These are phyloP conservation scores for Verasper variegatus DNA, from an alignment of 2,113 vertebrate species.

Conservation along the genomic window DNA sequence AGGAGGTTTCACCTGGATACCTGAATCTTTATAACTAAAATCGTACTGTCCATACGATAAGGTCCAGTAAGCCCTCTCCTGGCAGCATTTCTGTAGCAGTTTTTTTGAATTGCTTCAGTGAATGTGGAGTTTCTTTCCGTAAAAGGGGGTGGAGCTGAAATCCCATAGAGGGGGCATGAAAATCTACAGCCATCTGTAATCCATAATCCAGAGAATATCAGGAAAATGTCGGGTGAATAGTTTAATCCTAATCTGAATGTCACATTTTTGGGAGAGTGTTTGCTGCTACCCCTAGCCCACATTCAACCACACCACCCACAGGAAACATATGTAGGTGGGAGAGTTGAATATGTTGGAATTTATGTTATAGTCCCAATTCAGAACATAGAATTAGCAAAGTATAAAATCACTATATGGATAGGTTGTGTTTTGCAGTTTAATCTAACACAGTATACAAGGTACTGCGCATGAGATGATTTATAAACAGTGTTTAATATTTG, in stretches of 20 bases:
- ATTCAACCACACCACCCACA: not conserved
- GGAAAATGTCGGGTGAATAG: slow-evolving; percentile 52
- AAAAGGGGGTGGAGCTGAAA: slow-evolving; percentile 27
- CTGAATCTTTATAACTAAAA: not conserved
- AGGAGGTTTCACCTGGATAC: slow-evolving; percentile 3
- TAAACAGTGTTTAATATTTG: slow-evolving; percentile 22
- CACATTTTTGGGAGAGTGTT: slow-evolving; percentile 30
- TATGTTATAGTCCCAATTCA: slow-evolving; percentile 5
- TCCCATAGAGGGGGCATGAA: slow-evolving; percentile 49
- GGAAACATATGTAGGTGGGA: slow-evolving; percentile 1
- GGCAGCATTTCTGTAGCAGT: slow-evolving; percentile 4
- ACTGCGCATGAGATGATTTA: slow-evolving; percentile 9
- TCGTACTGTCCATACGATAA: not conserved
- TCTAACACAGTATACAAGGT: slow-evolving; percentile 12
- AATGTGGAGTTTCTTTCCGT: slow-evolving; percentile 21
- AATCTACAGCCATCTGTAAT: slow-evolving; percentile 50
- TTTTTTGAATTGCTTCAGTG: slow-evolving; percentile 9
- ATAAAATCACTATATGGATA: not conserved
- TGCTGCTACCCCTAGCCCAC: not conserved
- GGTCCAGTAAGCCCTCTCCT: not conserved
- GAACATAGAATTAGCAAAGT: not conserved
- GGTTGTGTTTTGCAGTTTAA: not conserved
- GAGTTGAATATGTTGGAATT: slow-evolving; percentile 7
- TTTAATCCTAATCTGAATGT: slow-evolving; percentile 65
- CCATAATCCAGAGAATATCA: slow-evolving; percentile 61